Conservation (phyloP, 2,888 invertebrate genomes). For the Meloe dianella region DNA sequence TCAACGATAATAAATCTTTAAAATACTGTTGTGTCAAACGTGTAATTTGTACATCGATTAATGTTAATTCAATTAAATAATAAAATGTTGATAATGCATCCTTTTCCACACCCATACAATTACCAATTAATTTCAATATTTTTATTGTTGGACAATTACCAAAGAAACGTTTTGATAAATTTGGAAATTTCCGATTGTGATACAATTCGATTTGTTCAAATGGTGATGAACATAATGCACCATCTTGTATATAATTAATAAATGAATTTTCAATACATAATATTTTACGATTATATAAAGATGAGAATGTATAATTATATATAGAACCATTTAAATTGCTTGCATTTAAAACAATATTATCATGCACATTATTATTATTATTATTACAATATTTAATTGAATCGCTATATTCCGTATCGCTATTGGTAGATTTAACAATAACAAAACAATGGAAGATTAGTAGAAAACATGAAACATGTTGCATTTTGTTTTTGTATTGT, state of each 20-base stretch:
- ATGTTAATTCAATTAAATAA: conserved; percentile 7
- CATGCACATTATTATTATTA: background rate
- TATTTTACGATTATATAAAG: conserved; percentile 12
- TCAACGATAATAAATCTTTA: background rate
- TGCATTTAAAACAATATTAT: conserved; percentile 6
- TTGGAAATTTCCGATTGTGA: background rate
- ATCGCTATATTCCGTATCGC: background rate
- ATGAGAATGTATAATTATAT: background rate
- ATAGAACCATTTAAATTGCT: conserved; percentile 3
- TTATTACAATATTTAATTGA: background rate
- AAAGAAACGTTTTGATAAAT: conserved; percentile 16
- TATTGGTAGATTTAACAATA: background rate
- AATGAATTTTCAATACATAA: conserved; percentile 17
- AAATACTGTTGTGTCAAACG: conserved; percentile 14
- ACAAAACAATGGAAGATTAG: background rate
- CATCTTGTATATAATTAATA: conserved; percentile 1
- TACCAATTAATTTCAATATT: background rate
- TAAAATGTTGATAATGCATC: conserved; percentile 14
- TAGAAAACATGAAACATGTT: background rate
- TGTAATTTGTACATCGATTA: conserved; percentile 7
- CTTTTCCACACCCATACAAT: conserved; percentile 10
- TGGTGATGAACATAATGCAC: conserved; percentile 13
- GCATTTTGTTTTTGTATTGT: background rate
- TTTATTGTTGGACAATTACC: conserved; percentile 12
- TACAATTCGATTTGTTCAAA: conserved; percentile 6